Base-by-base conservation (phyloP, 2,113 vertebrate genomes). In the Myotis davidii region DNA sequence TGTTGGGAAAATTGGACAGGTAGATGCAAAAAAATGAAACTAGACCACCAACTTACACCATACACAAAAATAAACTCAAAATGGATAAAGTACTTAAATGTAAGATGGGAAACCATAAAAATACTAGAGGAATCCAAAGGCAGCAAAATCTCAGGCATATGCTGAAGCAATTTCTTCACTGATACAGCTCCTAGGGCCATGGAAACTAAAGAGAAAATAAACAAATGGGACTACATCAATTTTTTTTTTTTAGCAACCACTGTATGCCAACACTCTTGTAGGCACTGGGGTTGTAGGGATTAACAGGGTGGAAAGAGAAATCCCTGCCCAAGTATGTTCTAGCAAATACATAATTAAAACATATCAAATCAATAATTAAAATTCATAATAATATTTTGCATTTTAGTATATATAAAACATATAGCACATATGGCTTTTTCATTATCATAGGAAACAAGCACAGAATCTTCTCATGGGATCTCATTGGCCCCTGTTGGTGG, bases 301-400 rank as follows among this genome's bases (percentile, higher is more conserved):
- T 73, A 81, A 89, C 9, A 90, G 82, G 12, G 67, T 9, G 59
- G 21, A 86, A 82, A 90, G 29, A 78, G 23, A 93, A 84, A 77
- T 54, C 3, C 6, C 23, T 86, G 6, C 23, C 8, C 2, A 29
- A 61, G 3, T 48, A 9, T 76, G 1, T 77, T 70, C 21, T 76
- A 25, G 9, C 11, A 96, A 96, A 76, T 50, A 74, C n/a, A 59
- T 82, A 74, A 95, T 77, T 78, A 81, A 88, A 85, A 48, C 77
- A 32, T 10, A 45, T 29, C 50, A 50, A 73, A 73, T 59, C 59
- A 48, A 59, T 82, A 74, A 95, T 77, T 73, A 81, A 88, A 85
- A 67, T 27, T 29, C n/a, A 59, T 32, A 20, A 23, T 65, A 88
- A 65, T 56, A 37, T 78, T 69, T 84, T 67, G 32, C 64, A 67